These are phyloP conservation scores for Dasyornis broadbenti DNA, from an alignment of 2,113 vertebrate species.

Conservation along the genomic window DNA sequence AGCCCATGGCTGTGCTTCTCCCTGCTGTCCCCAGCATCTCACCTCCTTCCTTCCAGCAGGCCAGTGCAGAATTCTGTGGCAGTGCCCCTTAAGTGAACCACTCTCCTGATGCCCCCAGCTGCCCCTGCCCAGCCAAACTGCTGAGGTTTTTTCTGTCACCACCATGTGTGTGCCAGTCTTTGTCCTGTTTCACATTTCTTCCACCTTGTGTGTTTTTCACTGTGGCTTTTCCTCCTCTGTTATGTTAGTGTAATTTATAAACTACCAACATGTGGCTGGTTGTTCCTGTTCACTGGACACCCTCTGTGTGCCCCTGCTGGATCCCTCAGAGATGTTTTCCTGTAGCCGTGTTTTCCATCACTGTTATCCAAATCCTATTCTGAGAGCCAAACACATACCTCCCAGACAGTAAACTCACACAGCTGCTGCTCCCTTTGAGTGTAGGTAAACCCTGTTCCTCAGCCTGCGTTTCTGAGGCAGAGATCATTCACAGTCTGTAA, in stretches of 20 bases:
- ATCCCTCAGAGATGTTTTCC: neutral
- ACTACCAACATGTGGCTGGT: neutral
- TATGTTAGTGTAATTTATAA: fast-evolving
- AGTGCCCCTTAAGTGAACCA: neutral
- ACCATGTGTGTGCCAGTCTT: too few species aligned
- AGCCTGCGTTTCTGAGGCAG: neutral
- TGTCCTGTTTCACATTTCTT: neutral
- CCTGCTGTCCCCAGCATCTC: fast-evolving
- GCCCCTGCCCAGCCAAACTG: too few species aligned
- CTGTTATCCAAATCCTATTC: fast-evolving
- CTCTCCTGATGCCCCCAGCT: fast-evolving
- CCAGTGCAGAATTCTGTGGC: neutral
- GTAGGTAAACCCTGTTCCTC: neutral
- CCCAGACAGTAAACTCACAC: neutral
- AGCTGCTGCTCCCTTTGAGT: neutral
- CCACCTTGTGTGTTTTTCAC: neutral
- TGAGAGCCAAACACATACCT: neutral
- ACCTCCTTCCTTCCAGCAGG: neutral
- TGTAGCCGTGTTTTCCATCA: fast-evolving
- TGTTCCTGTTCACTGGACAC: neutral
- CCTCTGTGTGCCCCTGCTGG: fast-evolving
- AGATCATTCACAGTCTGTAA: neutral
- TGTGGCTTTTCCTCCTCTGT: neutral
- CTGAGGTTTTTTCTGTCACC: neutral
- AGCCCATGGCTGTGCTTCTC: neutral